phyloP scores from a whole-genome alignment of 2,113 vertebrate genomes.

The Cryptomyrus ogoouensis region DNA sequence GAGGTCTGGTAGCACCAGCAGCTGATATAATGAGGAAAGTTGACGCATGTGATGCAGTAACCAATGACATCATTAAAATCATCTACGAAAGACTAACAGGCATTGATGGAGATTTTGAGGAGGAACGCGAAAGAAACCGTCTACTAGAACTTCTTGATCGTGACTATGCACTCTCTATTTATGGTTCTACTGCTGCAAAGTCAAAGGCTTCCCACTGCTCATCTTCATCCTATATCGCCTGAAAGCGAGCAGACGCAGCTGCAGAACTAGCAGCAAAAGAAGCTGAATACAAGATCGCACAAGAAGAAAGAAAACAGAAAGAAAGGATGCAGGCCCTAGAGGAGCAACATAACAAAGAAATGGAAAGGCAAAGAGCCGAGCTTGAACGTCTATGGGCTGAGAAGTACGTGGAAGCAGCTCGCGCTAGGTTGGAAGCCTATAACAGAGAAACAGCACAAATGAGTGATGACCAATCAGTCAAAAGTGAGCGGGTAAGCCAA shows the following conservation, averaged over 20 bases:
- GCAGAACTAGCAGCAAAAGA: neutral
- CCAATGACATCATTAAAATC: conserved; percentile 6
- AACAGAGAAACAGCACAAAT: neutral
- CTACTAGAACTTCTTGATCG: neutral
- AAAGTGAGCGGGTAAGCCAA: neutral
- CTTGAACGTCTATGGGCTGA: neutral
- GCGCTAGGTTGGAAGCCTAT: neutral
- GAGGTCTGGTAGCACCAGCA: neutral
- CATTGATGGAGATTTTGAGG: neutral
- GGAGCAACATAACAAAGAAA: neutral
- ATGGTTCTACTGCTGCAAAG: neutral
- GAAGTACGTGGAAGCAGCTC: neutral
- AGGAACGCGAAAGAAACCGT: neutral
- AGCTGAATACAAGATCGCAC: neutral
- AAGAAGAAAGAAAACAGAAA: neutral
- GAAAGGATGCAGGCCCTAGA: neutral
- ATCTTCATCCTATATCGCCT: neutral
- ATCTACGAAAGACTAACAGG: neutral
- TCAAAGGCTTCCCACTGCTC: neutral
- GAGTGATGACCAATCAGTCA: neutral
- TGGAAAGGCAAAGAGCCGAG: neutral
- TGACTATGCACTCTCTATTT: neutral
- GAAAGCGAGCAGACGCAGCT: neutral
- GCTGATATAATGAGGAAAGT: neutral
- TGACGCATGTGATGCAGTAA: neutral